Conservation (phyloP, 2,888 invertebrate genomes). For the Drosophila nr. medialis region DNA sequence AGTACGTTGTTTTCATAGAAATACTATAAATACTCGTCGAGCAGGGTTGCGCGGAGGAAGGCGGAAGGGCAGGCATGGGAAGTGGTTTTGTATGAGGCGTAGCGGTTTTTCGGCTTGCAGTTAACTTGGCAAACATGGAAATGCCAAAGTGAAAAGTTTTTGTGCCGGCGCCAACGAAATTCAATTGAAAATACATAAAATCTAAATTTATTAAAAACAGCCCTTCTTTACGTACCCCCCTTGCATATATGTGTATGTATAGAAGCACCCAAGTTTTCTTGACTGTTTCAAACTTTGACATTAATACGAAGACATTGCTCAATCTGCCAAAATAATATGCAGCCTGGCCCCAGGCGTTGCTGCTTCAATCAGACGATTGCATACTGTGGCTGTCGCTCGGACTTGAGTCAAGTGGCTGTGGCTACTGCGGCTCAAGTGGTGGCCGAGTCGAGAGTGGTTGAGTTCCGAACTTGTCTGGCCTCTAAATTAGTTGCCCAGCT, state of each 20-base stretch:
- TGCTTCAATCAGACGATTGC: conserved; percentile 31
- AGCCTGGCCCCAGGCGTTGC: conserved; percentile 39
- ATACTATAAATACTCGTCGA: conserved; percentile 73
- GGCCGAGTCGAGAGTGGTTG: conserved; percentile 4
- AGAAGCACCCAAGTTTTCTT: conserved; percentile 22
- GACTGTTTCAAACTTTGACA: conserved; percentile 52
- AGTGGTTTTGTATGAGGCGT: conserved; percentile 45
- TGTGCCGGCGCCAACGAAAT: conserved; percentile 55
- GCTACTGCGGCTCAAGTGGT: conserved; percentile 28
- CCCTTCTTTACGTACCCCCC: neutral
- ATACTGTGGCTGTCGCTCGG: conserved; percentile 28
- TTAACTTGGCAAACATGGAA: conserved; percentile 79
- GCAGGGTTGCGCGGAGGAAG: neutral
- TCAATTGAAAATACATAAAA: conserved; percentile 78
- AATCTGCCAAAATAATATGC: conserved; percentile 58
- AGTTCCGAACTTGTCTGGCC: conserved; percentile 16
- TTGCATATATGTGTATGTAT: neutral
- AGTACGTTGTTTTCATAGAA: conserved; percentile 79
- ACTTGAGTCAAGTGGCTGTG: conserved; percentile 42
- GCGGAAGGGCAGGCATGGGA: conserved; percentile 32
- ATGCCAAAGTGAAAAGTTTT: conserved; percentile 77
- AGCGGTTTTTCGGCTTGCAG: conserved; percentile 57
- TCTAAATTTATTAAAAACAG: conserved; percentile 71
- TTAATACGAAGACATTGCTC: conserved; percentile 51
- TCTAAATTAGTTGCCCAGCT: conserved; percentile 46